Conservation (phyloP, 2,113 vertebrate species). For the Neopipo cinnamomea region DNA sequence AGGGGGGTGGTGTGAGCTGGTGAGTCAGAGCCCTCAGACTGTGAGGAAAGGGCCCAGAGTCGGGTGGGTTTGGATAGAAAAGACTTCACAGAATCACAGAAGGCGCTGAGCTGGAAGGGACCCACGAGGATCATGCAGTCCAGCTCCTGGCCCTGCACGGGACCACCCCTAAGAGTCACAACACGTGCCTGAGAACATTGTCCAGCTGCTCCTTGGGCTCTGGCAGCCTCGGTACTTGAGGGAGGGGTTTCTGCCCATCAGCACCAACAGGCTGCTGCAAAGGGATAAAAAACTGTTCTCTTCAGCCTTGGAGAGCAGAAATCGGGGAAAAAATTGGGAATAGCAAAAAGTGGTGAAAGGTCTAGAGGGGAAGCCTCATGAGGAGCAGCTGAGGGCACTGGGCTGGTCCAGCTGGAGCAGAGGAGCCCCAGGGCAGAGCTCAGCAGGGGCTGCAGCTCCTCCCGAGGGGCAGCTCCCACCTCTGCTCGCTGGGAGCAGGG, state of each 20-base stretch:
- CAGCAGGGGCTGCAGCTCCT: too few relatives aligned
- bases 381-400: background rate
- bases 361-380: background rate
- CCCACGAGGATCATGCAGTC: background rate
- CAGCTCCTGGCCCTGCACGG: background rate
- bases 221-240: background rate
- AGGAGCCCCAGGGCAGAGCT: background rate
- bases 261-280: background rate
- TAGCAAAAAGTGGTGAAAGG: background rate
- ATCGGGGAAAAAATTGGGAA: background rate
- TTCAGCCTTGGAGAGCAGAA: background rate
- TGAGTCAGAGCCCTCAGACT: background rate
- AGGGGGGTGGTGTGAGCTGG: accelerated
- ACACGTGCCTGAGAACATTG: background rate
- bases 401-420: background rate
- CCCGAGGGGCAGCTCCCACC: too few relatives aligned
- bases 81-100: background rate
- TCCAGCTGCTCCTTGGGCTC: background rate
- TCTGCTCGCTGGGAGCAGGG: too few relatives aligned
- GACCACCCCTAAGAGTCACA: background rate
- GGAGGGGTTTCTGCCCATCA: background rate
- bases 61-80: background rate
- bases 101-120: background rate
- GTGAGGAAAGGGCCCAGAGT: background rate
- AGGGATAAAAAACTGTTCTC: background rate